Conservation (phyloP, 1,140 invertebrate species). For the Periplaneta americana region DNA sequence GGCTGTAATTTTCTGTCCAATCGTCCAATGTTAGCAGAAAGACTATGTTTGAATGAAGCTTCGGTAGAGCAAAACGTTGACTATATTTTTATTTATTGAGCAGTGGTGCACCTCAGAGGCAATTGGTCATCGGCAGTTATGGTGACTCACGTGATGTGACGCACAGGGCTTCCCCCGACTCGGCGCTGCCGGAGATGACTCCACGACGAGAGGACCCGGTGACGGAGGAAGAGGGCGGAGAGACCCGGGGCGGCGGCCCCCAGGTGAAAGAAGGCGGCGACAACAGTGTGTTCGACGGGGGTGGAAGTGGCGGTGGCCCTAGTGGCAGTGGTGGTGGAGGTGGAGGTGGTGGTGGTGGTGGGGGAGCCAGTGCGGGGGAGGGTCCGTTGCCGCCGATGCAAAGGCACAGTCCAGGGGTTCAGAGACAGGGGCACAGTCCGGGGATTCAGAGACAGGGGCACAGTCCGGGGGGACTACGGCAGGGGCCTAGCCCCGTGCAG, state of each 20-base stretch:
- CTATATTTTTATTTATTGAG: neutral
- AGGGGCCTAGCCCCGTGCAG: conserved; percentile 27
- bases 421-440: neutral
- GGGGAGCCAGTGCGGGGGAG: neutral
- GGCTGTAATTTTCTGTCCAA: too few relatives aligned
- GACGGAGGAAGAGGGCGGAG: conserved; percentile 7
- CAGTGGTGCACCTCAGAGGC: neutral
- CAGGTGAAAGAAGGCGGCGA: conserved; percentile 41
- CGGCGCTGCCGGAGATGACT: conserved; percentile 36
- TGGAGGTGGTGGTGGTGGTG: neutral
- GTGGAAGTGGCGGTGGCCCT: conserved; percentile 32
- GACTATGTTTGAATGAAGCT: too few relatives aligned
- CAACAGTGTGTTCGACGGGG: conserved; percentile 47
- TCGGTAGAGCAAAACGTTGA: too few relatives aligned
- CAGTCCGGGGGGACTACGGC: neutral
- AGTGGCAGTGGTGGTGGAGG: too few relatives aligned
- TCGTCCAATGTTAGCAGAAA: too few relatives aligned
- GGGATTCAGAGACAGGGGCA: neutral
- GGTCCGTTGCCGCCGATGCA: neutral
- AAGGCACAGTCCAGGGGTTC: neutral
- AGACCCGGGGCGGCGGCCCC: conserved; percentile 28
- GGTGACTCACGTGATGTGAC: neutral
- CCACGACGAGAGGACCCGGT: conserved; percentile 22
- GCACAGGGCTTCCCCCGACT: conserved; percentile 31
- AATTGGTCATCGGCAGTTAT: neutral